phyloP scores from a whole-genome alignment of 92 coral and sea anemone species.

The Muricea muricata region DNA sequence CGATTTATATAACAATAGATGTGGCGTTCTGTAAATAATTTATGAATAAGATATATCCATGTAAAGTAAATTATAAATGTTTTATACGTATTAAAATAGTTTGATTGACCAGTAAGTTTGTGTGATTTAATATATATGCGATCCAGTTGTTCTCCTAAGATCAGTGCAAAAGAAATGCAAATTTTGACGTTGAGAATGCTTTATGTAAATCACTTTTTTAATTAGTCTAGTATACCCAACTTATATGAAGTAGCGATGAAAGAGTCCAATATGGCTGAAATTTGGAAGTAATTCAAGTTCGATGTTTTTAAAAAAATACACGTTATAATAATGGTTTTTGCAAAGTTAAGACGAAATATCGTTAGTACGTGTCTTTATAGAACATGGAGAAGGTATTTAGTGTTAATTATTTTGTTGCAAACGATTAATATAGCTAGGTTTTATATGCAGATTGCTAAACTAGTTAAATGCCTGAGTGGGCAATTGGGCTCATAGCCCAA shows the following conservation, averaged over 20 bases:
- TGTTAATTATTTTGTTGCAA: no score
- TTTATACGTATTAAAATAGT: no score
- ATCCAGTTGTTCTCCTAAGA: background rate
- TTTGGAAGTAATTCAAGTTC: background rate
- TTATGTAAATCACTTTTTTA: background rate
- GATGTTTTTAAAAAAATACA: background rate
- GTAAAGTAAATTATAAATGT: no score
- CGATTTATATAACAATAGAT: no score
- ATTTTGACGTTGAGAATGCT: background rate
- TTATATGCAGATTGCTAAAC: no score
- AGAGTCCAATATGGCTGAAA: background rate
- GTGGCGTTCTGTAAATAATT: no score
- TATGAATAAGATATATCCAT: no score
- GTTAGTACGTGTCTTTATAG: background rate
- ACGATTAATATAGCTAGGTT: no score
- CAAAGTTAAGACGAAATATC: background rate
- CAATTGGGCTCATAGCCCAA: no score
- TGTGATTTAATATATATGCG: no score
- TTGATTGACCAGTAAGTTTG: no score
- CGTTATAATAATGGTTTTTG: background rate
- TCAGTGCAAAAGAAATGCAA: background rate
- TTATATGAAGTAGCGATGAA: background rate
- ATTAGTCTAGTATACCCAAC: background rate
- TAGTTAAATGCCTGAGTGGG: no score
- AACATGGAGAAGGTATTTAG: slow-evolving; percentile 1